Evolutionary conservation across 2,113 vertebrate species (phyloP).

Genomic region (Cochlearius cochlearius): DNA sequence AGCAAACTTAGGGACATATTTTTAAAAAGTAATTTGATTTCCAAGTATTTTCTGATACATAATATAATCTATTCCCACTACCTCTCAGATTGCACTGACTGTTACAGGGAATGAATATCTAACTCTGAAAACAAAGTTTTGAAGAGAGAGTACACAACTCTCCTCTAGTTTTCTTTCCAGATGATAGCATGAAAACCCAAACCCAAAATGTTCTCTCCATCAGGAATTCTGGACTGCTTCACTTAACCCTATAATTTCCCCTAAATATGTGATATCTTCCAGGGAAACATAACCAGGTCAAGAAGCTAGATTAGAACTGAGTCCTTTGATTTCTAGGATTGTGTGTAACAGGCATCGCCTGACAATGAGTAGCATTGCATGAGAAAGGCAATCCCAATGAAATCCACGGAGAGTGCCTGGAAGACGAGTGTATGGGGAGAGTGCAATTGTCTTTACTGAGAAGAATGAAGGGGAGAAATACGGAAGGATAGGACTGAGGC

Average conservation of each 20-base stretch:
- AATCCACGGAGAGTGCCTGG: not conserved
- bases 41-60: not conserved
- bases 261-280: not conserved
- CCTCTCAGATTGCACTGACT: not conserved
- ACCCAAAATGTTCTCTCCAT: not conserved
- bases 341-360: not conserved
- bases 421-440: not conserved
- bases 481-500: not conserved
- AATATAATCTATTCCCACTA: not conserved
- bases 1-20: not conserved
- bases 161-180: not conserved
- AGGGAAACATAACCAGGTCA: fast-evolving
- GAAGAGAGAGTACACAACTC: not conserved
- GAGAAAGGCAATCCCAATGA: not conserved
- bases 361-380: not conserved
- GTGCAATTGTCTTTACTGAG: not conserved
- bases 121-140: not conserved
- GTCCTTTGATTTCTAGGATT: not conserved
- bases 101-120: not conserved
- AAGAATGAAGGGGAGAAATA: not conserved
- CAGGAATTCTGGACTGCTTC: not conserved
- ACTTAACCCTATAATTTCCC: not conserved
- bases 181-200: not conserved
- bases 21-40: not conserved
- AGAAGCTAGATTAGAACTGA: not conserved